Base-by-base conservation (phyloP, 2,888 invertebrate genomes). In the Polylopha cassiicola region DNA sequence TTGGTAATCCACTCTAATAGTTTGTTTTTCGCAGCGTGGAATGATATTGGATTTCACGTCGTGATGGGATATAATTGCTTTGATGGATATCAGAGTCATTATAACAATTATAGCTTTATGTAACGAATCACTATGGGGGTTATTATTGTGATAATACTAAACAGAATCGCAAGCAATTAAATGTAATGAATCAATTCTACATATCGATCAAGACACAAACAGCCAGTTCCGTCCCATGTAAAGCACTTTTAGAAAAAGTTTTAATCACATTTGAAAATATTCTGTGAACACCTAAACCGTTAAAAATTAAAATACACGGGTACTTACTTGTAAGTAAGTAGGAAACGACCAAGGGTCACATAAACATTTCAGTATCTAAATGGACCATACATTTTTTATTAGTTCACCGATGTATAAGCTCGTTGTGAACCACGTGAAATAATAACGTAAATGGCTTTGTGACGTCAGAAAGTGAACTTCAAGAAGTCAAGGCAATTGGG, bases 401-500 rank as follows among this genome's bases (percentile, higher is more conserved):
- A 30, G 18, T 29, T 20, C 17, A 37, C 30, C 32, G 28, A 46
- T 38, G 30, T 26, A 14, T 22, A 15, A 17, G 29, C 30, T 50
- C 39, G 43, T 46, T 46, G 51, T 46, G 47, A 34, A 39, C 34
- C 23, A 44, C 41, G 36, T 32, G 23, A 31, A 36, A 37, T 43
- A n/a, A n/a, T n/a, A n/a, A n/a, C n/a, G n/a, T n/a, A 29, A 46
- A 15, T 6, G 22, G 30, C 39, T 31, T 22, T 8, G 24, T 37
- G 37, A 51, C 44, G 28, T 45, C 49, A 47, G 43, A 36, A 45
- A 49, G 43, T 42, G 11, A 14, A 29, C 39, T 48, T 48, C 39
- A 41, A 37, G 34, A 33, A 46, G 46, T 46, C 52, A 52, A 55
- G 53, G 51, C 29, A 37, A 32, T 38, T 32, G 30, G 37, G 43